These are phyloP conservation scores for Teinopalpus imperialis DNA, from an alignment of 2,888 invertebrate species.

Conservation along the genomic window DNA sequence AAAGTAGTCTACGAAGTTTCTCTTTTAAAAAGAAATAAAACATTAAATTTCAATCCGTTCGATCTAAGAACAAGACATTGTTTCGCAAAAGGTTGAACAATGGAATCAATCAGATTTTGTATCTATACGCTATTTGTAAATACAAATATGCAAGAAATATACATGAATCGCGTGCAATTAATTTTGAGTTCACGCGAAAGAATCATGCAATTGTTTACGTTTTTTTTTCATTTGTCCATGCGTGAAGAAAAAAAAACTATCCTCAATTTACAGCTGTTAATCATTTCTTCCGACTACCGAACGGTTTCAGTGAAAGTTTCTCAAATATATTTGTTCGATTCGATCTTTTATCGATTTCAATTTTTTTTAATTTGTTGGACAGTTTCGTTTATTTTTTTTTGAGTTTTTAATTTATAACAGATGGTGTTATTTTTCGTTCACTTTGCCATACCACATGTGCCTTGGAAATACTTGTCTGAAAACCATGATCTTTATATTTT, in stretches of 20 bases:
- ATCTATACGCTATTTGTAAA: conserved; percentile 1
- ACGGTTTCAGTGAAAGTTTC: conserved; percentile 20
- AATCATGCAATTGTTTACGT: conserved; percentile 17
- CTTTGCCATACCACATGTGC: too few relatives aligned
- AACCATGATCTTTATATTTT: too few relatives aligned
- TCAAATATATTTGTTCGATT: conserved; percentile 12
- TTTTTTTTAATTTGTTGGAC: not conserved
- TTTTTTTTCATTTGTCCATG: not conserved
- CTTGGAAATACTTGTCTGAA: too few relatives aligned
- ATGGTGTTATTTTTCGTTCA: too few relatives aligned
- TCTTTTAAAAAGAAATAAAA: conserved; percentile 2
- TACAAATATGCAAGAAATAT: conserved; percentile 2
- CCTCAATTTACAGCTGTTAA: conserved; percentile 7
- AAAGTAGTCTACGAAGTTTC: not conserved
- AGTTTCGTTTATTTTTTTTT: not conserved
- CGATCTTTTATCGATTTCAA: conserved; percentile 11
- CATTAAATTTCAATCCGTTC: not conserved
- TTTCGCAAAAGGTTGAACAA: conserved; percentile 9
- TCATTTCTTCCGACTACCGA: conserved; percentile 21
- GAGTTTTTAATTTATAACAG: too few relatives aligned
- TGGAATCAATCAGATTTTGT: conserved; percentile 2
- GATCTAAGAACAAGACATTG: conserved; percentile 1
- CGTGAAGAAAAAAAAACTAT: conserved; percentile 8
- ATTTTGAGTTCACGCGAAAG: conserved; percentile 11
- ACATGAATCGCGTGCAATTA: conserved; percentile 12